These are phyloP conservation scores for Hyposoter dolosus DNA, from an alignment of 2,888 invertebrate species.

Conservation along the genomic window DNA sequence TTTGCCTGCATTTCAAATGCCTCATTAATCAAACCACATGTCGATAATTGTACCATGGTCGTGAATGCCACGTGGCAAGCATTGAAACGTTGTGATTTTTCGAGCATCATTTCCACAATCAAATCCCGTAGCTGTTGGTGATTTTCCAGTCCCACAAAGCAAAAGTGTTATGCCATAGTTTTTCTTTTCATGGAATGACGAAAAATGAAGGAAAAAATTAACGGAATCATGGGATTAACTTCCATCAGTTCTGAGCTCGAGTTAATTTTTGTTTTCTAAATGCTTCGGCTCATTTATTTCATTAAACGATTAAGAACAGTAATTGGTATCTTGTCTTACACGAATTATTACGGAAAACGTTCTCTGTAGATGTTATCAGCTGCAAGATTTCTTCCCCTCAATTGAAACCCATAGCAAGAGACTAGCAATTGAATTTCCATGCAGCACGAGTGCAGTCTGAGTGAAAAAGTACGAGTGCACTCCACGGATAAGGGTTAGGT, in stretches of 20 bases:
- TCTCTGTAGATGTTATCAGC: constrained; percentile 15
- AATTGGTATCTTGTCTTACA: background rate
- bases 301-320: background rate
- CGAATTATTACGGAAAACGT: constrained; percentile 26
- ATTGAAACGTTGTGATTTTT: background rate
- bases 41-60: background rate
- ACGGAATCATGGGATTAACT: background rate
- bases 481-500: constrained; percentile 50
- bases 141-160: background rate
- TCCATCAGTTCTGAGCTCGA: background rate
- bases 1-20: background rate
- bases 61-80: background rate
- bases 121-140: background rate
- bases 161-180: background rate
- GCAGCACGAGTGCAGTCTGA: background rate
- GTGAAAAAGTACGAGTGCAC: constrained; percentile 24
- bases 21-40: constrained; percentile 34
- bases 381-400: constrained; percentile 8
- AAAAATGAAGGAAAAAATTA: background rate
- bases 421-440: constrained; percentile 38
- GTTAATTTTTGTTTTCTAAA: background rate
- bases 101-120: background rate
- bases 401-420: constrained; percentile 19
- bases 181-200: background rate
- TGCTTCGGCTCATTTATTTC: no score